phyloP scores from a whole-genome alignment of 1,140 invertebrate genomes.

The Platorchestia sp. region DNA sequence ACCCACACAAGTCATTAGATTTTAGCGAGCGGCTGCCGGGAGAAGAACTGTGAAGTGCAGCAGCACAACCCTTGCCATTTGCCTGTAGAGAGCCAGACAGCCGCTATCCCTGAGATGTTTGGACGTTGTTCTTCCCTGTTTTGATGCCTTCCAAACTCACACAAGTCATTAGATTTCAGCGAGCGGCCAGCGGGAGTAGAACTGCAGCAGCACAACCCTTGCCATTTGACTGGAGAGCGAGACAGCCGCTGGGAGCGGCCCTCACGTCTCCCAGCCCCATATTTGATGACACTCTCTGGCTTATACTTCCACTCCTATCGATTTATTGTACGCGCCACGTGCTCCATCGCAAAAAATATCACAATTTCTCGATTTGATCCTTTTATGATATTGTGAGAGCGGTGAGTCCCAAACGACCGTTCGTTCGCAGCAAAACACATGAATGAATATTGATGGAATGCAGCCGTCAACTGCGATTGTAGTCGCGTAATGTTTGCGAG shows the following conservation, averaged over 20 bases:
- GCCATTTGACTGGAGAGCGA: neutral
- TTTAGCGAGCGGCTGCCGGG: too few relatives aligned
- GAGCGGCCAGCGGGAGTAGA: too few relatives aligned
- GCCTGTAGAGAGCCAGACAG: too few relatives aligned
- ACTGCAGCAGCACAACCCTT: neutral
- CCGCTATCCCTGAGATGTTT: too few relatives aligned
- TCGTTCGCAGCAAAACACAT: neutral
- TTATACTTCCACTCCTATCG: conserved; percentile 26
- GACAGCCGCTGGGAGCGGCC: neutral
- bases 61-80: too few relatives aligned
- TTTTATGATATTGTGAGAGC: conserved; percentile 28
- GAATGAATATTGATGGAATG: conserved; percentile 27
- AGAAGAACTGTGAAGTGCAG: neutral
- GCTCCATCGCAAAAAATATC: conserved; percentile 4
- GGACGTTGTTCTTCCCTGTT: too few relatives aligned
- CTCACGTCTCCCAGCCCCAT: neutral
- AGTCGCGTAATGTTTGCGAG: neutral
- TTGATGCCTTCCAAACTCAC: neutral
- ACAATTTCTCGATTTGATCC: conserved; percentile 50
- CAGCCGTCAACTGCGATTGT: neutral
- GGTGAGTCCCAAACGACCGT: neutral
- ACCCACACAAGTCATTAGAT: too few relatives aligned
- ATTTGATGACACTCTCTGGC: conserved; percentile 37
- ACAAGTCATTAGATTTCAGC: too few relatives aligned
- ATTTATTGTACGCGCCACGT: conserved; percentile 47